Percentiles rank a stretch among this genome's conserved stretches.
Evolutionary conservation across 2,797 vertebrate species (phyloP).

Genomic region (Anas capensis): DNA sequence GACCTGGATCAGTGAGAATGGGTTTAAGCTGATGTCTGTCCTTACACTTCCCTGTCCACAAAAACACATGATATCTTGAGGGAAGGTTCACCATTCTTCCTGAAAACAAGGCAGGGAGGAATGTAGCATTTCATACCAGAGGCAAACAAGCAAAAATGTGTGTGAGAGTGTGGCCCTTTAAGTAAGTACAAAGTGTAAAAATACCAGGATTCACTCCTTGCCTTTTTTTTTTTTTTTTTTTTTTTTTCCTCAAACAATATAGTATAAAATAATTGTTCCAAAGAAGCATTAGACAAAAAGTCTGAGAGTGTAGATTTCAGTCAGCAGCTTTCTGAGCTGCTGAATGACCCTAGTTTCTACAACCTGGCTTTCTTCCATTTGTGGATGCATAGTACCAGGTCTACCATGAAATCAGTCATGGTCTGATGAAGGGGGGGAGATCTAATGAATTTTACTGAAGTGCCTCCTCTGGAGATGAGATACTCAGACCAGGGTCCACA

Average conservation of each 20-base stretch:
- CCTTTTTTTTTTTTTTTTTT: background rate
- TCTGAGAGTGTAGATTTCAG: background rate
- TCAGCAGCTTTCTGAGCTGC: background rate
- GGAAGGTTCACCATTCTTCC: background rate
- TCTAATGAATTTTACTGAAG: background rate
- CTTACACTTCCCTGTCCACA: background rate
- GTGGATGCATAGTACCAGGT: background rate
- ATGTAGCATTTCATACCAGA: background rate
- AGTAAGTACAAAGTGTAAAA: background rate
- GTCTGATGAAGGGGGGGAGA: background rate
- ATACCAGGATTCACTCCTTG: background rate
- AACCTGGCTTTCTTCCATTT: background rate
- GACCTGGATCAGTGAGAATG: background rate
- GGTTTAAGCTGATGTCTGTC: background rate
- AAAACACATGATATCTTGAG: background rate
- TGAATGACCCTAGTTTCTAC: background rate
- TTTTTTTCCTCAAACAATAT: background rate
- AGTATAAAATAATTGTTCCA: too few relatives aligned
- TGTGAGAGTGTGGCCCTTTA: background rate
- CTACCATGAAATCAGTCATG: background rate
- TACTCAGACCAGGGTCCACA: background rate
- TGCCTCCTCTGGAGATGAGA: background rate
- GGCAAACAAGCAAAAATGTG: background rate
- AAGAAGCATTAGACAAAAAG: background rate
- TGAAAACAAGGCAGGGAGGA: background rate